phyloP scores from a whole-genome alignment of 2,888 invertebrate genomes.

The Leptura quadrifasciata region DNA sequence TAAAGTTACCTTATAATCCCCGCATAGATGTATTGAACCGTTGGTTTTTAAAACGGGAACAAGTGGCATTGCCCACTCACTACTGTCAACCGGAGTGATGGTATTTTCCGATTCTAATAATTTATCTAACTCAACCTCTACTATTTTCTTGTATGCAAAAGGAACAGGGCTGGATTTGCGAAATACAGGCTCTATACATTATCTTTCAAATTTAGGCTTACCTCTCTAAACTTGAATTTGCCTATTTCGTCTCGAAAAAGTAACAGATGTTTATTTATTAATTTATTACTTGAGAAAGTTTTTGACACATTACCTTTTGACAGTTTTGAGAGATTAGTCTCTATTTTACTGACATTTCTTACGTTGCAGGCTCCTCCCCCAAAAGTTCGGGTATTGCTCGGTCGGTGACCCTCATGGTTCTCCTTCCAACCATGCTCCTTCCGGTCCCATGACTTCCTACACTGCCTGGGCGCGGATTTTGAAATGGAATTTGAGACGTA shows the following conservation, averaged over 20 bases:
- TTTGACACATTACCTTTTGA: too few species aligned
- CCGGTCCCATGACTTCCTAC: too few species aligned
- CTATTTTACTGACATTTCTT: too few species aligned
- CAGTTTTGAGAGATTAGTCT: too few species aligned
- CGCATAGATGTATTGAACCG: conserved; percentile 57
- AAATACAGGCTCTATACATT: background rate
- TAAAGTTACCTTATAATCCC: conserved; percentile 60
- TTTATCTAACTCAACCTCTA: conserved; percentile 47
- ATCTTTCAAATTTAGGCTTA: background rate
- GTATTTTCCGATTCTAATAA: background rate
- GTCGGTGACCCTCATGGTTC: too few species aligned
- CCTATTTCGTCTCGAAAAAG: conserved; percentile 1
- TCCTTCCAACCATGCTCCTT: too few species aligned
- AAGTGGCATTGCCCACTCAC: conserved; percentile 57
- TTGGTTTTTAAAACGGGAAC: conserved; percentile 58
- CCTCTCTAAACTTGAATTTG: background rate
- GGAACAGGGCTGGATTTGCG: conserved; percentile 46
- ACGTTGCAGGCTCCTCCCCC: too few species aligned
- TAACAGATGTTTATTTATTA: conserved; percentile 8
- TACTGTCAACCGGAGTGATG: conserved; percentile 25
- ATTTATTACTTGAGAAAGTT: too few species aligned
- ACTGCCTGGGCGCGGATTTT: too few species aligned
- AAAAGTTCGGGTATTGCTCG: too few species aligned
- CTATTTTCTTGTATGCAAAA: conserved; percentile 47
- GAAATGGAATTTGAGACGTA: too few species aligned